phyloP scores from a whole-genome alignment of 2,888 invertebrate genomes.

The Andricus curvator region DNA sequence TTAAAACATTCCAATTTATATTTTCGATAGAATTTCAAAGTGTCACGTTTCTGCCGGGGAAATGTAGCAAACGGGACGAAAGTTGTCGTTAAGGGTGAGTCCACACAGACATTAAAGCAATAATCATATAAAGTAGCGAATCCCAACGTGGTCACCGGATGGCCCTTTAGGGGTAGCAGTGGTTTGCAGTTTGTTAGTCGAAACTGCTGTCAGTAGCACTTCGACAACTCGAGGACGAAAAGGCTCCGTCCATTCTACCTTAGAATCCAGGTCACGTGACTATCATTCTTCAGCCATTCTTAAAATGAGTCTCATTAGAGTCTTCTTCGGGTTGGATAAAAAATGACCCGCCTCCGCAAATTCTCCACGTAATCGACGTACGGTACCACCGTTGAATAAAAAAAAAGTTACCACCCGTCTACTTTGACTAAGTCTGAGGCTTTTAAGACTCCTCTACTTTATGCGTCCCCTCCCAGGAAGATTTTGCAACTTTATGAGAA shows the following conservation, averaged over 20 bases:
- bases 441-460: slow-evolving; percentile 57
- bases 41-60: background rate
- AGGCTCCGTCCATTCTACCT: slow-evolving; percentile 9
- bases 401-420: slow-evolving; percentile 36
- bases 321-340: slow-evolving; percentile 35
- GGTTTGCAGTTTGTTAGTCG: slow-evolving; percentile 62
- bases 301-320: slow-evolving; percentile 48
- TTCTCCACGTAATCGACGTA: slow-evolving; percentile 60
- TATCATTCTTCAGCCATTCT: slow-evolving; percentile 45
- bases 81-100: slow-evolving; percentile 52
- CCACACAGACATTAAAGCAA: slow-evolving; percentile 71
- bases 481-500: slow-evolving; percentile 32
- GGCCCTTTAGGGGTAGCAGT: slow-evolving; percentile 68
- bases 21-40: background rate
- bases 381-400: slow-evolving; percentile 42
- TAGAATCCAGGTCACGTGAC: slow-evolving; percentile 46
- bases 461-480: background rate
- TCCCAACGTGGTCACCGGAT: slow-evolving; percentile 65
- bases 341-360: slow-evolving; percentile 45
- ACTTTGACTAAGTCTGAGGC: slow-evolving; percentile 53
- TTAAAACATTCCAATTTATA: background rate
- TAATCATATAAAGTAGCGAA: slow-evolving; percentile 76
- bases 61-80: background rate
- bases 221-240: slow-evolving; percentile 5
- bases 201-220: slow-evolving; percentile 39